Evolutionary conservation across 2,113 vertebrate species (phyloP), one percentile per base, ranked within the genome.

Genomic region (Ciconia maguari): DNA sequence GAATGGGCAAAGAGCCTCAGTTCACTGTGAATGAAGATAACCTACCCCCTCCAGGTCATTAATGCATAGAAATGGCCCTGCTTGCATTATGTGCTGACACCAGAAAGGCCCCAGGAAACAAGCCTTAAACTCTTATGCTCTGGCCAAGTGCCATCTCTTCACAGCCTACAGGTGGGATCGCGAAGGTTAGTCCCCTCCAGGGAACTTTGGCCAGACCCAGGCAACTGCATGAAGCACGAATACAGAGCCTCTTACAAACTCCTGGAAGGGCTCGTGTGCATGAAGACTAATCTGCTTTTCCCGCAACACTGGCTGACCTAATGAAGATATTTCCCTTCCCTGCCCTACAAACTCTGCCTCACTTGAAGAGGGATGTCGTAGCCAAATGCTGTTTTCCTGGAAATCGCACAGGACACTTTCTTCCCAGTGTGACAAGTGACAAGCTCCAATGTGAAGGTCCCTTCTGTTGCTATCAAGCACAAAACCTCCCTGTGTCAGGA

Each of bases 251-350:
- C 68, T 87, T 77, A 58, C 32, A 29, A 86, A 74, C 16, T 70
- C 54, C 83, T 42, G 38, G 62, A 87, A 71, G 11, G 61, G 38
- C 42, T 93, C 36, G 26, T 16, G 51, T 21, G 62, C 11, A 21
- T 14, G 21, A 75, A 91, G 87, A 78, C 8, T 32, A 11, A 84
- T 29, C 66, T 36, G n/a, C 58, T 42, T 70, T 58, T 58, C 52
- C 46, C 7, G 1, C n/a, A 48, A 14, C 12, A 0, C 0, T 30
- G 6, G 9, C 41, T 86, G 58, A 74, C 20, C 44, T 30, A 64
- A 60, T 2, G 15, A 60, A 66, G 51, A 0, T 38, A 77, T 22
- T 69, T 69, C 70, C 60, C 64, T 44, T 77, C 58, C 34, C 65
- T 83, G 52, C 52, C 46, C 41, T 36, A 77, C 58, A 61, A 80